phyloP scores from a whole-genome alignment of 1,140 invertebrate genomes.

The Saxidomus purpurata region DNA sequence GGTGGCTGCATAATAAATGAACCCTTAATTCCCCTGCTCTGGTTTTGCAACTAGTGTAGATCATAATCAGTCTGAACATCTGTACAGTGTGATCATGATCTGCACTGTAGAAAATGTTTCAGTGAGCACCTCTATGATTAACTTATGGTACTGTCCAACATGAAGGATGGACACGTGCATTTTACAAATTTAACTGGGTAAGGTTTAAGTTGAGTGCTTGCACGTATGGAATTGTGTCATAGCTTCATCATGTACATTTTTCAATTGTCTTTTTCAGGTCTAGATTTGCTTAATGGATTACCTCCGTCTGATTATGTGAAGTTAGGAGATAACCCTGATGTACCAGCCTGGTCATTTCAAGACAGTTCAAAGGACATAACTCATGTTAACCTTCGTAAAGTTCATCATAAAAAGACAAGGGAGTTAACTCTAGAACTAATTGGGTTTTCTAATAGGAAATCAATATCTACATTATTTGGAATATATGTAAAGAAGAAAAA shows the following conservation, averaged over 20 bases:
- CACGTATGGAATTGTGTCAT: no score
- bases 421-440: constrained; percentile 54
- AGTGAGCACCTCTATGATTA: no score
- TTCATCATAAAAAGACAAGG: constrained; percentile 38
- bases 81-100: no score
- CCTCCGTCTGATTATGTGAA: neutral
- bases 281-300: constrained; percentile 45
- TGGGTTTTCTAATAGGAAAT: constrained; percentile 32
- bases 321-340: neutral
- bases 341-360: constrained; percentile 17
- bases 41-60: no score
- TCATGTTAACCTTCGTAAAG: constrained; percentile 33
- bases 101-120: no score
- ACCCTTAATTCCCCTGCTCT: no score
- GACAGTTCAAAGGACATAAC: constrained; percentile 12
- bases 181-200: no score
- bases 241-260: neutral
- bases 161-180: no score
- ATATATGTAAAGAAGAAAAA: constrained; percentile 57
- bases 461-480: constrained; percentile 60
- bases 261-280: constrained; percentile 54
- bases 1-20: no score
- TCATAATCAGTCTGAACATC: no score
- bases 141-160: no score
- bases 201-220: no score